Base-by-base conservation (phyloP, 1,140 invertebrate species). In the Mamestra configurata region DNA sequence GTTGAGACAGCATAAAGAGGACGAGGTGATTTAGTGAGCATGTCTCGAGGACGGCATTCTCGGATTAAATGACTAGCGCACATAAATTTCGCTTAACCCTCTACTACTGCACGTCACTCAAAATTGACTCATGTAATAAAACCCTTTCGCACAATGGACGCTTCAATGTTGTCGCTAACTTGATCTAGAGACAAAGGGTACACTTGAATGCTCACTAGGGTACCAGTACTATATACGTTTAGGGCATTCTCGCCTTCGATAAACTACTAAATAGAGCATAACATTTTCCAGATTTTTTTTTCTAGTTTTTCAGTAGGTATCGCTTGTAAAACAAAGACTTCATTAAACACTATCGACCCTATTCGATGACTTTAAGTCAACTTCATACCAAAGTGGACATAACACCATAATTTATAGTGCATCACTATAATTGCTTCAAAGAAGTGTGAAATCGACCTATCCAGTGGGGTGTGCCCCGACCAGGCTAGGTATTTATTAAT, bases 401-500 rank as follows among this genome's bases (percentile, higher is more conserved):
- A 37, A 37, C 18, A 64, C 15, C 20, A 10, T 18, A 64, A n/a
- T 31, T 64, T 61, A 6, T 59, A 27, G 27, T 73, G 31, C n/a
- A 57, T 31, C 49, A 13, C 53, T 57, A 73, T 57, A 57, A 40
- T 73, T 43, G 51, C 22, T 55, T 40, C 49, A 57, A 73, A 57
- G 71, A 73, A 73, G 35, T 73, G 71, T 57, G 51, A 76, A 82
- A 79, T 79, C 53, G 77, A 84, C 78, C 76, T 80, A 82, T 83
- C 86, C 77, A 40, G 49, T 75, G 64, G 79, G 68, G 78, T 77
- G 68, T 68, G 61, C 75, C 75, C 73, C 81, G 59, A 18, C 31
- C 57, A 71, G 18, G 4, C 59, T 53, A 79, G 82, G 81, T 84
- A 82, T 88, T 88, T 89, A 89, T 89, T 87, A 86, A 90, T 77